These are phyloP conservation scores for Paracentrotus lividus DNA, from an alignment of 53 echinoderm and acorn worm genomes.

Conservation along the genomic window DNA sequence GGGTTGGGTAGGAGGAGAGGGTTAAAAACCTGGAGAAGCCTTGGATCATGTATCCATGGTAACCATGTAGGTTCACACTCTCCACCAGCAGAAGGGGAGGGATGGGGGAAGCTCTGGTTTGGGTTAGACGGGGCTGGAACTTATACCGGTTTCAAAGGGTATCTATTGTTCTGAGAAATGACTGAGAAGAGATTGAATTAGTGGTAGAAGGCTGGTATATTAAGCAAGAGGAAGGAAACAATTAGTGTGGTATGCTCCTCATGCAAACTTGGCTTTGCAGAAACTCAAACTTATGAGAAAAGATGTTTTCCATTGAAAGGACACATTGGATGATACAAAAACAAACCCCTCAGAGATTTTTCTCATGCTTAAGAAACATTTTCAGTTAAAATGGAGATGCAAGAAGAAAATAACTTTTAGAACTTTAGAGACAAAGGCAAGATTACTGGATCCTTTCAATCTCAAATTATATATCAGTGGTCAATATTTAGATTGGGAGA, in stretches of 20 bases:
- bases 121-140: neutral
- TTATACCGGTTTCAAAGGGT: neutral
- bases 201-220: neutral
- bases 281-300: neutral
- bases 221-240: conserved; percentile 20
- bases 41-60: conserved; percentile 44
- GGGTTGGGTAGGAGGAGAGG: conserved; percentile 39
- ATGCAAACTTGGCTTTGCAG: neutral
- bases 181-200: conserved; percentile 46
- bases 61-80: conserved; percentile 35
- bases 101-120: neutral
- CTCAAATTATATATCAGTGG: neutral
- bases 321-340: neutral
- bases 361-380: no score
- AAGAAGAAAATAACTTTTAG: no score
- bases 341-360: neutral
- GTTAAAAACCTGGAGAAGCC: conserved; percentile 63
- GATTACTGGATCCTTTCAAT: no score
- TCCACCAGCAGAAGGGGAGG: neutral
- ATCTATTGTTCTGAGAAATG: neutral
- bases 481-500: neutral
- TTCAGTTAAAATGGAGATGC: no score
- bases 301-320: neutral
- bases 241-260: neutral
- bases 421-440: neutral